These are phyloP conservation scores for Eutolmus rufibarbis DNA, from an alignment of 2,888 invertebrate genomes.

Conservation along the genomic window DNA sequence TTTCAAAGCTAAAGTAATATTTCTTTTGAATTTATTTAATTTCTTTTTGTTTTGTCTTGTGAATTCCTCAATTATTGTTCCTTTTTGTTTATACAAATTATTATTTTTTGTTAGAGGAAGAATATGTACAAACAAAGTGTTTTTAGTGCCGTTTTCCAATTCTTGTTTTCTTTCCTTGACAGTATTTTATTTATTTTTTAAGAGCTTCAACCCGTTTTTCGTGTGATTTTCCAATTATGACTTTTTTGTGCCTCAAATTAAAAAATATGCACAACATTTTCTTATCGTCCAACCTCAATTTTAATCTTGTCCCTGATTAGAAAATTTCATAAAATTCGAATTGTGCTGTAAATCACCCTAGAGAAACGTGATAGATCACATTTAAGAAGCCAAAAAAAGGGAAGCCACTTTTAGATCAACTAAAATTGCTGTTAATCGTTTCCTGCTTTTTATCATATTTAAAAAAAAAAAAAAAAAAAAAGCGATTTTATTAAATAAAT, in stretches of 20 bases:
- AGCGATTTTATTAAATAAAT: too few species aligned
- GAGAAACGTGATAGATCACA: too few species aligned
- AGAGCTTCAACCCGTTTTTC: not conserved
- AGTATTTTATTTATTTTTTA: not conserved
- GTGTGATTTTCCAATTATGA: not conserved
- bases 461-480: too few species aligned
- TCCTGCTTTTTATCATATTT: too few species aligned
- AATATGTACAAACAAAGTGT: slow-evolving; percentile 24
- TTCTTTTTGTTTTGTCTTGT: not conserved
- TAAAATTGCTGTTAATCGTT: too few species aligned
- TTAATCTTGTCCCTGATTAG: too few species aligned
- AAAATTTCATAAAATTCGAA: too few species aligned
- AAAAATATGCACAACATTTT: too few species aligned
- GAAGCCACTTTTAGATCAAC: too few species aligned
- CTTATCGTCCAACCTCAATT: too few species aligned
- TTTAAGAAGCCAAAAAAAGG: too few species aligned
- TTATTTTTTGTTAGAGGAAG: not conserved
- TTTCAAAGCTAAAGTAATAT: not conserved
- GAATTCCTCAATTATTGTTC: not conserved
- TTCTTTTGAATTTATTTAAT: not conserved
- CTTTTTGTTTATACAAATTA: not conserved
- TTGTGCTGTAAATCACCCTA: too few species aligned
- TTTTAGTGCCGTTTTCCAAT: not conserved
- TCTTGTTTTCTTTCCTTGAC: not conserved
- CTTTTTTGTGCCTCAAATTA: not conserved